Percentiles rank a stretch among this genome's conserved stretches.
Conservation (phyloP, 2,888 invertebrate genomes). For the Eledona agricola region DNA sequence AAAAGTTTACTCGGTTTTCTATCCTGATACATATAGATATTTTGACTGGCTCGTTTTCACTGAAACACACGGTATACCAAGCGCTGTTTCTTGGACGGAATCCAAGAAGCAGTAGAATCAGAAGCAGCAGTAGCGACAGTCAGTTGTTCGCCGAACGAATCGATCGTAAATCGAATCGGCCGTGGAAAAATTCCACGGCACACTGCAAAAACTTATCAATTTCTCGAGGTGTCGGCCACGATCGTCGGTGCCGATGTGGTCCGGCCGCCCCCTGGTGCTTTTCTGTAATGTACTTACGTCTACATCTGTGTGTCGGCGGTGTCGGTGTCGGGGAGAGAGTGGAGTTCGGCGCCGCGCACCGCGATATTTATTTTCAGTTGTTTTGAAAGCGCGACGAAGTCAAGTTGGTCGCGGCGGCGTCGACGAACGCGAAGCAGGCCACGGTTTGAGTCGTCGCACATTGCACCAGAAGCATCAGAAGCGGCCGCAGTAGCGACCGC, state of each 20-base stretch:
- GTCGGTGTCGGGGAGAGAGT: slow-evolving; percentile 17
- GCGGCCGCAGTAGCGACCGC: no score
- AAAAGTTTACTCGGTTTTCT: no score
- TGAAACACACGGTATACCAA: no score
- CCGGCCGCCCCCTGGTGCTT: not conserved
- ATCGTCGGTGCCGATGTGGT: slow-evolving; percentile 9
- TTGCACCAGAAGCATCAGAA: no score
- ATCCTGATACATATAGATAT: no score
- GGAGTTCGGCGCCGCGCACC: slow-evolving; percentile 9
- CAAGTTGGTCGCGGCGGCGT: slow-evolving; percentile 20
- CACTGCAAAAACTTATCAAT: slow-evolving; percentile 19
- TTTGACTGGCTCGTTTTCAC: no score
- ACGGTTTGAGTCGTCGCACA: slow-evolving; percentile 28
- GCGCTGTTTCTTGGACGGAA: no score
- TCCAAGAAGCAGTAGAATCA: no score
- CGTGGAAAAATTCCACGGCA: no score
- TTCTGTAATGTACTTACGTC: slow-evolving; percentile 5
- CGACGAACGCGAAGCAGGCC: slow-evolving; percentile 27
- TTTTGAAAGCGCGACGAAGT: slow-evolving; percentile 32
- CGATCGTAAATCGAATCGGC: no score
- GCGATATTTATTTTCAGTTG: slow-evolving; percentile 35
- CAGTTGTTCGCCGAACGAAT: no score
- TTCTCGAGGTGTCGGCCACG: slow-evolving; percentile 3
- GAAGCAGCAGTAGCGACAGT: no score
- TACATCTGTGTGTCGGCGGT: slow-evolving; percentile 4